These are phyloP conservation scores for Adelges cooleyi DNA, from an alignment of 1,140 invertebrate species.

Conservation along the genomic window DNA sequence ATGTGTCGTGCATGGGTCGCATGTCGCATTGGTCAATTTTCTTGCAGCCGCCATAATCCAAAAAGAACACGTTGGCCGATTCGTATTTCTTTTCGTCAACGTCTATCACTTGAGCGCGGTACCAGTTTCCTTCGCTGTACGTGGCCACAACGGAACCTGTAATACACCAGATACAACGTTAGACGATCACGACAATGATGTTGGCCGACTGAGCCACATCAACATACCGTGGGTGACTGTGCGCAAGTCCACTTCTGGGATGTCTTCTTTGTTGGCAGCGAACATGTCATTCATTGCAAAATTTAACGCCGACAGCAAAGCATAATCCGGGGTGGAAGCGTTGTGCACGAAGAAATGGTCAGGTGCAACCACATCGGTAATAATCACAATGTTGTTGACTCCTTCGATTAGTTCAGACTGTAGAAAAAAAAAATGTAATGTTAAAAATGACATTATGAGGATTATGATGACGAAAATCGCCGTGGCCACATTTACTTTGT, in stretches of 20 bases:
- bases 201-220: not conserved
- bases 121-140: conserved; percentile 66
- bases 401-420: conserved; percentile 39
- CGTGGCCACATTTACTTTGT: conserved; percentile 25
- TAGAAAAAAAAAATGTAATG: not conserved
- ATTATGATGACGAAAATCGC: too few species aligned
- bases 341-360: conserved; percentile 87
- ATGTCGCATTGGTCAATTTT: conserved; percentile 58
- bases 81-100: conserved; percentile 49
- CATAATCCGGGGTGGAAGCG: conserved; percentile 82
- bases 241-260: conserved; percentile 9
- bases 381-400: conserved; percentile 82
- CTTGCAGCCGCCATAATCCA: conserved; percentile 89
- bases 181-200: not conserved
- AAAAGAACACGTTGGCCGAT: conserved; percentile 69
- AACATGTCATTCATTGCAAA: conserved; percentile 49
- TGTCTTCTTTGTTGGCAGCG: not conserved
- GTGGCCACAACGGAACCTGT: conserved; percentile 80
- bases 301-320: conserved; percentile 63
- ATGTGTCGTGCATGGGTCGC: conserved; percentile 82
- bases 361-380: conserved; percentile 71
- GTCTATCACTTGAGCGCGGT: conserved; percentile 69
- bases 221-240: conserved; percentile 10
- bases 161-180: conserved; percentile 42
- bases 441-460: not conserved